Conservation (phyloP, 2,888 invertebrate species). For the Tipula confusa region DNA sequence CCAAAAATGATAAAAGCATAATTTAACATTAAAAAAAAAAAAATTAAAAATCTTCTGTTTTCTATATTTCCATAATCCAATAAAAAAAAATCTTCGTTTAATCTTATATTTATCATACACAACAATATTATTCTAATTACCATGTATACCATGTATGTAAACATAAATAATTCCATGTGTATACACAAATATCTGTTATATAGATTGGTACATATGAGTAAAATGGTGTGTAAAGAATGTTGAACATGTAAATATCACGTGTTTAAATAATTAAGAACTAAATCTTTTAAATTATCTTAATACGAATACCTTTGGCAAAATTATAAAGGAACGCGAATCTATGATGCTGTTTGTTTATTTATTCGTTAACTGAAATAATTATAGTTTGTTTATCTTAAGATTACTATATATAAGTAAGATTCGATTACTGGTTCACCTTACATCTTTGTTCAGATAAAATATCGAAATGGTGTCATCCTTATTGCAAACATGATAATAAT, state of each 20-base stretch:
- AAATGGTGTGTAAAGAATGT: background rate
- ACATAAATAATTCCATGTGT: background rate
- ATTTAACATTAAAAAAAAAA: background rate
- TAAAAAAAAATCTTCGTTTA: background rate
- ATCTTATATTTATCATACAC: background rate
- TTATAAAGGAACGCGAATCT: background rate
- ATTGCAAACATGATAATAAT: too few relatives aligned
- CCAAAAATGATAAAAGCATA: background rate
- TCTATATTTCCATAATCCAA: background rate
- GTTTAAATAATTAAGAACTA: background rate
- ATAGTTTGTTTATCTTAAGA: too few relatives aligned
- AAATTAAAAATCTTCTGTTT: background rate
- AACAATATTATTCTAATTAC: conserved; percentile 12
- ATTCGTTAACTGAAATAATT: too few relatives aligned
- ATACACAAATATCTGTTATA: background rate
- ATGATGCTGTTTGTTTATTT: too few relatives aligned
- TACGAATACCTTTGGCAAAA: background rate
- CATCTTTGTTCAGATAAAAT: too few relatives aligned
- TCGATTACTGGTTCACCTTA: too few relatives aligned
- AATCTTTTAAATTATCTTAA: background rate
- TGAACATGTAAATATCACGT: background rate
- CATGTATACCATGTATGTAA: background rate
- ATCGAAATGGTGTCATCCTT: too few relatives aligned
- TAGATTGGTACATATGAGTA: background rate
- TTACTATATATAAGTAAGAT: too few relatives aligned